These are phyloP conservation scores for Balaenoptera acutorostrata DNA, from an alignment of 2,113 vertebrate genomes.

Conservation along the genomic window DNA sequence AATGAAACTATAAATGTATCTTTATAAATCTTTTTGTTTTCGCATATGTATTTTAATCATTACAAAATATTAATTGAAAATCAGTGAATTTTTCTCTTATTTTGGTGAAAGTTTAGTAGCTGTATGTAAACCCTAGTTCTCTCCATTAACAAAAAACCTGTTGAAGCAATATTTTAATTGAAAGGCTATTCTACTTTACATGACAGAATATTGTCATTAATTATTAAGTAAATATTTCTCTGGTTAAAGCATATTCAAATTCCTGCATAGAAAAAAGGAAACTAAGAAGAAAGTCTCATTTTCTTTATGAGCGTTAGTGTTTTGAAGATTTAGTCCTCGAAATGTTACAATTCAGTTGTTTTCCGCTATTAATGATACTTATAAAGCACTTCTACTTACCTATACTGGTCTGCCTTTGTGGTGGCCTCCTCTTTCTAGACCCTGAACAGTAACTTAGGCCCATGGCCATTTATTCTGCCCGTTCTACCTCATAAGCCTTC, in stretches of 20 bases:
- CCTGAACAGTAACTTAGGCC: neutral
- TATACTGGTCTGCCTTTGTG: neutral
- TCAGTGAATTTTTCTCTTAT: neutral
- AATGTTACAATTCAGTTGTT: neutral
- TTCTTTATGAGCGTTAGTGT: neutral
- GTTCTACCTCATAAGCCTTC: neutral
- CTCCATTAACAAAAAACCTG: neutral
- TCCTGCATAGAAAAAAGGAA: neutral
- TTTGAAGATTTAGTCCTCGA: neutral
- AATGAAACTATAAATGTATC: slow-evolving; percentile 70
- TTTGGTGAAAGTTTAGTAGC: neutral
- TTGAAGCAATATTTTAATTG: neutral
- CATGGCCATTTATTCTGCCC: neutral
- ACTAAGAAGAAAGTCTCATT: neutral
- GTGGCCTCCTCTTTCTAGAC: neutral
- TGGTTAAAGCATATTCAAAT: neutral
- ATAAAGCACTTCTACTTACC: neutral
- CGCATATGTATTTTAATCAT: slow-evolving; percentile 52
- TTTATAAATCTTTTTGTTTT: slow-evolving; percentile 60
- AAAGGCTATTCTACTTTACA: neutral
- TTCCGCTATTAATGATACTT: neutral
- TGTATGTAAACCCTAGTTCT: neutral
- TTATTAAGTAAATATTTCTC: neutral
- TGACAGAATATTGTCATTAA: neutral
- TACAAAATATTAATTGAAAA: slow-evolving; percentile 32